Percentiles rank a stretch among this genome's conserved stretches.
Evolutionary conservation across 1,140 invertebrate species (phyloP).

Genomic region (Colletes latitarsis): DNA sequence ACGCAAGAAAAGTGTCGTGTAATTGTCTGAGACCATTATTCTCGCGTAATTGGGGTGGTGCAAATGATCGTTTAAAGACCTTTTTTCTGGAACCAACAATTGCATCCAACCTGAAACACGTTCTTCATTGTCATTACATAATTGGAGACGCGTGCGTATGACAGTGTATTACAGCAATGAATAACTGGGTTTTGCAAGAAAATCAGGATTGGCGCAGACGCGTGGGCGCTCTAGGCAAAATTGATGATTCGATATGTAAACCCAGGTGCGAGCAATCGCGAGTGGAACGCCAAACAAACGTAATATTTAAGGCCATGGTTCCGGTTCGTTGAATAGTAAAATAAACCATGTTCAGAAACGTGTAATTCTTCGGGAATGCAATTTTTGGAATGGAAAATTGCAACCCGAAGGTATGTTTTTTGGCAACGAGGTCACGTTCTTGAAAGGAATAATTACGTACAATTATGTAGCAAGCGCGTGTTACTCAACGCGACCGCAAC

Average conservation of each 20-base stretch:
- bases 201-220: background rate
- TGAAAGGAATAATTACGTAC: background rate
- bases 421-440: background rate
- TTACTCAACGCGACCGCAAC: conserved; percentile 12
- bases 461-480: background rate
- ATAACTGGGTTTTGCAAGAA: conserved; percentile 7
- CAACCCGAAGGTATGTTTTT: background rate
- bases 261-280: background rate
- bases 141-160: conserved; percentile 10
- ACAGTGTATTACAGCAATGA: conserved; percentile 21
- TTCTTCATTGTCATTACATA: conserved; percentile 17
- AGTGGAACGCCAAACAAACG: background rate
- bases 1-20: no score
- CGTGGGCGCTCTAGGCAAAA: background rate
- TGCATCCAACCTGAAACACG: background rate
- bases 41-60: background rate
- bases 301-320: conserved; percentile 6
- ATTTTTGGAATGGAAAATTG: background rate
- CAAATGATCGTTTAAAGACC: background rate
- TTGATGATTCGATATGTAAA: conserved; percentile 19
- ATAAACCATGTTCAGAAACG: no score
- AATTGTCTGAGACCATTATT: background rate
- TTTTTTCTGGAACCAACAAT: background rate
- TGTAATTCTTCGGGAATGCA: no score
- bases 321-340: no score